Conservation (phyloP, 2,888 invertebrate species). For the Dasysyrphus albostriatus region DNA sequence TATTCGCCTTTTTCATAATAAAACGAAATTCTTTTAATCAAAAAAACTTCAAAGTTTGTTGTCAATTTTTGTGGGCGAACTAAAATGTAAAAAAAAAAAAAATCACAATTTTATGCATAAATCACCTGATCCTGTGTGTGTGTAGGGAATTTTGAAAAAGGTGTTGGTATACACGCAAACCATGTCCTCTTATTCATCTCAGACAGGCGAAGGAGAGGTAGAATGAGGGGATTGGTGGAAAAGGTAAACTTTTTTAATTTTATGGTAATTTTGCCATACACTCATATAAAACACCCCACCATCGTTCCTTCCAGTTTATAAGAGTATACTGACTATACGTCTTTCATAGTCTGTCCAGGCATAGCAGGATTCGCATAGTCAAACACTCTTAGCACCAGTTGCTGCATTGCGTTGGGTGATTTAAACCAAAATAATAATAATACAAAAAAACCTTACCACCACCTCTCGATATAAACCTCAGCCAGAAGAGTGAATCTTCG, state of each 20-base stretch:
- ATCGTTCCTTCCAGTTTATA: background rate
- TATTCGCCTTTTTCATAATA: constrained; percentile 66
- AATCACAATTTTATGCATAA: constrained; percentile 26
- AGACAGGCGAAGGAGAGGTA: background rate
- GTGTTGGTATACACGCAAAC: constrained; percentile 38
- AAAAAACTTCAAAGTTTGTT: constrained; percentile 67
- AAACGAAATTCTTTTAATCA: constrained; percentile 69
- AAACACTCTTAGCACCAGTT: constrained; percentile 62
- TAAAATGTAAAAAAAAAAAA: constrained; percentile 3
- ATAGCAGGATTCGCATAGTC: background rate
- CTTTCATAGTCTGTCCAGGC: constrained; percentile 16
- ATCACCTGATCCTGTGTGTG: background rate
- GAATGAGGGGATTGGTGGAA: background rate
- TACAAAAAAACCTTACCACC: background rate
- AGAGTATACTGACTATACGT: background rate
- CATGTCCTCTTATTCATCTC: constrained; percentile 37
- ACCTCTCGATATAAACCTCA: constrained; percentile 55
- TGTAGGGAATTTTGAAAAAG: constrained; percentile 16
- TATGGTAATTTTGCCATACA: constrained; percentile 71
- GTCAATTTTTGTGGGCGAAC: constrained; percentile 62
- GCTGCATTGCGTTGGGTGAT: constrained; percentile 57
- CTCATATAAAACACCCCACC: constrained; percentile 31
- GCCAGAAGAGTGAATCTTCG: constrained; percentile 56
- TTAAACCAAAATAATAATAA: constrained; percentile 32
- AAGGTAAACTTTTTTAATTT: constrained; percentile 75